Conservation (phyloP, 2,797 vertebrate species). For the Lutjanus campechanus region DNA sequence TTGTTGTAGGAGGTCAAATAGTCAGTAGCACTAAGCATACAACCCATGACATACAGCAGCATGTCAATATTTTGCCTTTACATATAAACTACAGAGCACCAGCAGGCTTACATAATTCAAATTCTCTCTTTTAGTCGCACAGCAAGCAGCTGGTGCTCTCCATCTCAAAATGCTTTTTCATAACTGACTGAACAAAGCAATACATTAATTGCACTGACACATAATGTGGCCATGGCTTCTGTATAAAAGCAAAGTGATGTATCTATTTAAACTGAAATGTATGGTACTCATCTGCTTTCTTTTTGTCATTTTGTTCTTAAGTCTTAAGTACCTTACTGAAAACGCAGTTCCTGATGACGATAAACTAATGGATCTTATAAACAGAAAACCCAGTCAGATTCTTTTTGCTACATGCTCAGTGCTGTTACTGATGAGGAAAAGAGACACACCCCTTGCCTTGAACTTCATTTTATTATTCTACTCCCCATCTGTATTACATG, state of each 20-base stretch:
- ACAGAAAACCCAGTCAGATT: slow-evolving; percentile 1
- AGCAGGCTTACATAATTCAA: neutral
- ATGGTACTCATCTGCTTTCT: neutral
- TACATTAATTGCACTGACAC: slow-evolving; percentile 8
- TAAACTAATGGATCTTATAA: slow-evolving; percentile 4
- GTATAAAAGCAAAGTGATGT: neutral
- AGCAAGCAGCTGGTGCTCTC: neutral
- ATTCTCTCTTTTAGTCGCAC: neutral
- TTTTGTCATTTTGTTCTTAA: slow-evolving; percentile 7
- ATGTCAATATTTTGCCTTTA: neutral
- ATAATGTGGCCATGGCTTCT: neutral
- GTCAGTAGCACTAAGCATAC: neutral
- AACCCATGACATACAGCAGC: neutral
- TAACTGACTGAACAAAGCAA: slow-evolving; percentile 11
- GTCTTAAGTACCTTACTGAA: neutral
- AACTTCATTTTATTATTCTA: neutral
- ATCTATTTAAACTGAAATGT: slow-evolving; percentile 5
- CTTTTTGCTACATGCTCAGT: neutral
- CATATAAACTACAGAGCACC: neutral
- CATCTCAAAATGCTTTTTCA: neutral
- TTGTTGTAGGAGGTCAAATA: neutral
- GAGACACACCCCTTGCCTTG: neutral
- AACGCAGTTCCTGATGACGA: neutral
- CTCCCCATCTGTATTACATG: neutral
- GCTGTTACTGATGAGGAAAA: neutral